A percentile compares a stretch with the other conserved stretches of the same genome.
Evolutionary conservation across 1,140 invertebrate species (phyloP).

Genomic region (Andricus grossulariae): DNA sequence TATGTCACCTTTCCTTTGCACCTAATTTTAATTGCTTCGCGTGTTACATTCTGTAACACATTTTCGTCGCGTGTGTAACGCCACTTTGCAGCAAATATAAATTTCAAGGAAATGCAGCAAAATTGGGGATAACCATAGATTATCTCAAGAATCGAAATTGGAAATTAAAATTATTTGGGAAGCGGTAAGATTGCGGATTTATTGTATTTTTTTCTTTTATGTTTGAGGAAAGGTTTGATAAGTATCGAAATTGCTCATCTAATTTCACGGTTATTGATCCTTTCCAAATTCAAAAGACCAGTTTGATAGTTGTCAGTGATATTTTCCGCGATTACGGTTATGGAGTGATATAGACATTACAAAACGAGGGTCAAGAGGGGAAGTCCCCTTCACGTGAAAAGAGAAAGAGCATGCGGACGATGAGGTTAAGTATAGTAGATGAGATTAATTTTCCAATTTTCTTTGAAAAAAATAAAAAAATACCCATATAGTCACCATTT

Average conservation of each 20-base stretch:
- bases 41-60: slow-evolving; percentile 4
- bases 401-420: neutral
- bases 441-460: neutral
- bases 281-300: neutral
- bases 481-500: too few relatives aligned
- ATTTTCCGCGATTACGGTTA: slow-evolving; percentile 15
- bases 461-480: neutral
- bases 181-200: neutral
- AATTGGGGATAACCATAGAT: neutral
- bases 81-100: neutral
- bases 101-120: neutral
- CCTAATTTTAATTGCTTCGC: neutral
- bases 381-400: slow-evolving; percentile 36
- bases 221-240: neutral
- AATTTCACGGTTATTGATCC: neutral
- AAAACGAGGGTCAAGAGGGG: slow-evolving; percentile 6
- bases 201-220: too few relatives aligned
- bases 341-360: slow-evolving; percentile 4
- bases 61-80: slow-evolving; percentile 13
- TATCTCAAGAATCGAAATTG: neutral
- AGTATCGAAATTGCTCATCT: too few relatives aligned
- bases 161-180: neutral
- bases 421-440: neutral
- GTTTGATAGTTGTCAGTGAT: neutral
- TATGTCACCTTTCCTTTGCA: neutral